A percentile compares a stretch with the other conserved stretches of the same genome.
phyloP scores from a whole-genome alignment of 2,888 invertebrate species.

The Meloe dianella region DNA sequence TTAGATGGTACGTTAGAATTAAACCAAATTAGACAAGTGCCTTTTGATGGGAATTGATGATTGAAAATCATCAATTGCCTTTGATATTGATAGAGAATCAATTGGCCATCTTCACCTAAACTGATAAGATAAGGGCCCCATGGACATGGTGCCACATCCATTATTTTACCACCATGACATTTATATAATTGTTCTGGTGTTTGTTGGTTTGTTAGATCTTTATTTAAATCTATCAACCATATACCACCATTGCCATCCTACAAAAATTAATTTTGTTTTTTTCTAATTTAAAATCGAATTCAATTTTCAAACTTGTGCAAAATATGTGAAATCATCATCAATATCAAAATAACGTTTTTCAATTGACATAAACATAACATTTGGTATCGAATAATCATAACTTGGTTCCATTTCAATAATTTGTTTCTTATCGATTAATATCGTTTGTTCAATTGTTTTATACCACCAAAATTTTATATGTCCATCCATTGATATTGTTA shows the following conservation, averaged over 20 bases:
- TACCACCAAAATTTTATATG: slow-evolving; percentile 87
- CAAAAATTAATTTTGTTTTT: neutral
- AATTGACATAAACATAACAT: slow-evolving; percentile 62
- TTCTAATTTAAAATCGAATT: neutral
- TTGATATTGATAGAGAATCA: slow-evolving; percentile 76
- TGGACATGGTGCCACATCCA: slow-evolving; percentile 73
- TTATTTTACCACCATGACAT: slow-evolving; percentile 78
- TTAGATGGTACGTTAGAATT: slow-evolving; percentile 66
- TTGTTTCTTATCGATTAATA: slow-evolving; percentile 80
- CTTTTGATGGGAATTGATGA: slow-evolving; percentile 66
- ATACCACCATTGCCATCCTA: slow-evolving; percentile 85
- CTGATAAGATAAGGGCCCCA: slow-evolving; percentile 73
- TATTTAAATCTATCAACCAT: slow-evolving; percentile 74
- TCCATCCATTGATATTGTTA: slow-evolving; percentile 71
- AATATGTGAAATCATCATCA: slow-evolving; percentile 63
- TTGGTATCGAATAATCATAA: slow-evolving; percentile 73
- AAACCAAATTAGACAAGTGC: slow-evolving; percentile 73
- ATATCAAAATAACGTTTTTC: slow-evolving; percentile 59
- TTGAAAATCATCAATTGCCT: slow-evolving; percentile 66
- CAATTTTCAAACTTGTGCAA: slow-evolving; percentile 71
- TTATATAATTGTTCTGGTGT: slow-evolving; percentile 64
- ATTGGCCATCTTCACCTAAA: slow-evolving; percentile 74
- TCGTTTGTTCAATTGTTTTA: slow-evolving; percentile 87
- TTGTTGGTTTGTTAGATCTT: slow-evolving; percentile 53
- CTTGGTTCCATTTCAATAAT: slow-evolving; percentile 84